Evolutionary conservation across 2,888 invertebrate species (phyloP), one percentile per base, ranked within the genome.

Genomic region (Junonia oenone): DNA sequence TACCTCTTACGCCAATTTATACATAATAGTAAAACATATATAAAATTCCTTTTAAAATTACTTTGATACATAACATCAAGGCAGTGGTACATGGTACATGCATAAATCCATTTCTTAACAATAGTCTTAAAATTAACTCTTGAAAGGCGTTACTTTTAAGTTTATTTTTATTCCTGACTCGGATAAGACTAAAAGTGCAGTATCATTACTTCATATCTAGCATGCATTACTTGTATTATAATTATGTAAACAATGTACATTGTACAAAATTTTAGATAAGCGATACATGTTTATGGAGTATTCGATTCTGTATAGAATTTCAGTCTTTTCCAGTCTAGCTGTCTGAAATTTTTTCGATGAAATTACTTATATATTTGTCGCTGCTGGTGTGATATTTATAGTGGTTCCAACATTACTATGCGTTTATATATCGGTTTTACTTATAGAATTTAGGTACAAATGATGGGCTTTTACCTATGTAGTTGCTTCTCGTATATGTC

Each of bases 21-120:
- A 69, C 26, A 68, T 71, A 71, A 72, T 72, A 72, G 57, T 73
- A 73, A 76, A 80, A 78, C 73, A 68, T 68, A 75, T 73, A 75
- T 65, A 69, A 72, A 73, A 74, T 71, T 75, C 69, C 69, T 75
- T 75, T 70, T 75, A 59, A 77, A 77, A 69, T 72, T 69, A 72
- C 65, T 68, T 79, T 73, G 72, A 74, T 75, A 74, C 65, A 74
- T 73, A 82, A 79, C 77, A 78, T 77, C 79, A 82, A 83, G 85
- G 84, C 83, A 85, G 83, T 83, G 81, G 76, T 82, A 74, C 56
- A 60, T 58, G 60, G 76, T 82, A 74, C 56, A 56, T 59, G 60
- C 52, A 58, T 55, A 38, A 61, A 43, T 55, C 52, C 19, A 48
- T 56, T 56, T 56, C 46, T 37, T 51, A 40, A 46, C 45, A 49